Conservation (phyloP, 1,140 invertebrate genomes). For the Diorhabda elongata region DNA sequence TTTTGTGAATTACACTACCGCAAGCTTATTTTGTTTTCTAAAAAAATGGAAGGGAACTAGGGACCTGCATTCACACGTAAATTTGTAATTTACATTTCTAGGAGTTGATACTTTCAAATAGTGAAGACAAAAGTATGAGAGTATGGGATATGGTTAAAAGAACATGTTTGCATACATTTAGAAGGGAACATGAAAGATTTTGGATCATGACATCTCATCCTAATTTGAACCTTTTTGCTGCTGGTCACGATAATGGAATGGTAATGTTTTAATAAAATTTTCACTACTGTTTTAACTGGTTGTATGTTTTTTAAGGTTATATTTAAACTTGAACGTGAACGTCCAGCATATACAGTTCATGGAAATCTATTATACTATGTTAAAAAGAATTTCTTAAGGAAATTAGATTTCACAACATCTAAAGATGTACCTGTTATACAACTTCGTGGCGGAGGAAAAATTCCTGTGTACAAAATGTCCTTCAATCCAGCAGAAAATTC, state of each 20-base stretch:
- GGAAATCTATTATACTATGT: conserved; percentile 95
- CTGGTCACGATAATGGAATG: conserved; percentile 95
- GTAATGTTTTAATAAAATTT: conserved; percentile 55
- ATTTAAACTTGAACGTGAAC: conserved; percentile 80
- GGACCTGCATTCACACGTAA: not conserved
- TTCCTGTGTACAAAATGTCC: conserved; percentile 80
- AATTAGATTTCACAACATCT: conserved; percentile 87
- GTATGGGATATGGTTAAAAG: conserved; percentile 99
- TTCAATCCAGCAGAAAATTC: conserved; percentile 96
- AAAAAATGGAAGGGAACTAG: no score
- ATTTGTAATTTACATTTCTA: not conserved
- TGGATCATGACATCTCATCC: conserved; percentile 94
- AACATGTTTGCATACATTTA: conserved; percentile 92
- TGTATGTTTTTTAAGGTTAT: conserved; percentile 21
- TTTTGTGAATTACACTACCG: no score
- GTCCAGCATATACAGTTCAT: conserved; percentile 92
- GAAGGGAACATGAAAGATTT: conserved; percentile 93
- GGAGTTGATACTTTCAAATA: conserved; percentile 94
- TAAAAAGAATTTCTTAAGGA: conserved; percentile 87
- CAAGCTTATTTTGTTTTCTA: no score
- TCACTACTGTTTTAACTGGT: conserved; percentile 4
- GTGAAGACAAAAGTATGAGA: conserved; percentile 96
- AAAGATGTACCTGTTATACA: conserved; percentile 93
- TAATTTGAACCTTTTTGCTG: conserved; percentile 80
- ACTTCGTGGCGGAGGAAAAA: conserved; percentile 74